Percentiles rank a stretch among this genome's conserved stretches.
phyloP scores from a whole-genome alignment of 1,140 invertebrate genomes.

The Drosophila miranda region DNA sequence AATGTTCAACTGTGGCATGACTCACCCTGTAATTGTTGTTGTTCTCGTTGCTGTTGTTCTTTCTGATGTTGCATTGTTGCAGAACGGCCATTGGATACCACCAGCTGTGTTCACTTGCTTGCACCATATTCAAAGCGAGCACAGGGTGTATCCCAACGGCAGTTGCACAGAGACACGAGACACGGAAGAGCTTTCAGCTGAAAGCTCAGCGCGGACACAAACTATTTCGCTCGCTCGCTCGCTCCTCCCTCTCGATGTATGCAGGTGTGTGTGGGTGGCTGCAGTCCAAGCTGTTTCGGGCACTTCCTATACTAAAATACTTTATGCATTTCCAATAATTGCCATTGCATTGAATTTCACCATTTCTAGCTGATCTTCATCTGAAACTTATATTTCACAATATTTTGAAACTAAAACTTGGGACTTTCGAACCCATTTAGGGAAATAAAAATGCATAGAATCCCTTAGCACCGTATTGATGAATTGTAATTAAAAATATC shows the following conservation, averaged over 20 bases:
- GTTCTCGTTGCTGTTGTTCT: slow-evolving; percentile 4
- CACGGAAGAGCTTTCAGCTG: slow-evolving; percentile 70
- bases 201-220: slow-evolving; percentile 63
- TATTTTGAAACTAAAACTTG: too few relatives aligned
- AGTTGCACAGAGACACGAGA: slow-evolving; percentile 52
- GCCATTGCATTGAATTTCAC: background rate
- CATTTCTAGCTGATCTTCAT: background rate
- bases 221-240: slow-evolving; percentile 11
- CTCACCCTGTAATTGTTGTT: slow-evolving; percentile 40
- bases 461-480: too few relatives aligned
- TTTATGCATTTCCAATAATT: too few relatives aligned
- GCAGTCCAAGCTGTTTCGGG: background rate
- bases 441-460: too few relatives aligned
- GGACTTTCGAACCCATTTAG: too few relatives aligned
- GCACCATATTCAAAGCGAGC: slow-evolving; percentile 91
- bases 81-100: slow-evolving; percentile 93
- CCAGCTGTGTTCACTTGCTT: slow-evolving; percentile 97
- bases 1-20: slow-evolving; percentile 12
- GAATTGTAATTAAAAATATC: too few relatives aligned
- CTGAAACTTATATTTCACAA: too few relatives aligned
- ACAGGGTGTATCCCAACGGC: slow-evolving; percentile 94
- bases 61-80: slow-evolving; percentile 41
- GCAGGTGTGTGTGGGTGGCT: background rate
- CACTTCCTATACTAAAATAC: too few relatives aligned
- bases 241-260: too few relatives aligned